Evolutionary conservation across 2,113 vertebrate genomes (phyloP).

Genomic region (Psephotus haematonotus): DNA sequence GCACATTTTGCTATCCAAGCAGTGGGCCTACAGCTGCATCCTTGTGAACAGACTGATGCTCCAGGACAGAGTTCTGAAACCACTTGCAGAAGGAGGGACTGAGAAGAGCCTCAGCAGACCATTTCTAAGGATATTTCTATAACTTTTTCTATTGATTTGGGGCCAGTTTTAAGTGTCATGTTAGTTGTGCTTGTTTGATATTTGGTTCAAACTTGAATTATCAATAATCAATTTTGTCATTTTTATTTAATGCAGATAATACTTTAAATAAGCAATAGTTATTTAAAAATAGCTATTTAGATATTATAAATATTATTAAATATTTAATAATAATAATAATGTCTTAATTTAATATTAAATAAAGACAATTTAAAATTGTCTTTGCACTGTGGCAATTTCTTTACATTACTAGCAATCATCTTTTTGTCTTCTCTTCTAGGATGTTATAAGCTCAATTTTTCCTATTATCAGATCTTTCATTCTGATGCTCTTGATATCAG

Average conservation of each 20-base stretch:
- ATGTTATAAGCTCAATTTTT: conserved; percentile 21
- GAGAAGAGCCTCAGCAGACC: background rate
- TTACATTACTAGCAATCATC: background rate
- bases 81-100: accelerated
- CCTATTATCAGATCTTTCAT: background rate
- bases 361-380: conserved; percentile 27
- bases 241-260: background rate
- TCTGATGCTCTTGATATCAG: background rate
- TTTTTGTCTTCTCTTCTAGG: conserved; percentile 27
- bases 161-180: background rate
- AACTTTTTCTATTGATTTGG: background rate
- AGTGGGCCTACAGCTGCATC: background rate
- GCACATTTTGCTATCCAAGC: background rate
- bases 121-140: background rate
- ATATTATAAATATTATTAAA: background rate
- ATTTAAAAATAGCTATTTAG: background rate
- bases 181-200: background rate
- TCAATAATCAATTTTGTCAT: background rate
- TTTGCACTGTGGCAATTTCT: background rate
- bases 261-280: background rate
- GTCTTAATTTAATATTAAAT: too few species aligned
- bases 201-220: background rate
- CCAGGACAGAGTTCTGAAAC: background rate
- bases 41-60: background rate
- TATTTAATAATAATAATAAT: too few species aligned